These are phyloP conservation scores for Leptinotarsa peninsularis DNA, from an alignment of 2,888 invertebrate genomes.

Conservation along the genomic window DNA sequence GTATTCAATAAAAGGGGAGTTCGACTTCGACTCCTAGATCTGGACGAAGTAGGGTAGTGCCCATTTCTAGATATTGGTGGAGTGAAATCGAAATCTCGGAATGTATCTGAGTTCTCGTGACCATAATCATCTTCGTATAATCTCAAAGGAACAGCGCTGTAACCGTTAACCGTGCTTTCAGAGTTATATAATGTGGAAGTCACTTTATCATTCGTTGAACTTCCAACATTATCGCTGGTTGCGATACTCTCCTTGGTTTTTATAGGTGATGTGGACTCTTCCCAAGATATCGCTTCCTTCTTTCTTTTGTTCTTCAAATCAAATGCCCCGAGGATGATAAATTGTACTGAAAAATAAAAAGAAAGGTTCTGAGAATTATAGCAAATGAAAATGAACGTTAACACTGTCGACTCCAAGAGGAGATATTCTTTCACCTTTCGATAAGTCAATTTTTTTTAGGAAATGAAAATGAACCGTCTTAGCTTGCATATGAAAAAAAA, in stretches of 20 bases:
- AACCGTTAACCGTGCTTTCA: neutral
- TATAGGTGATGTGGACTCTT: constrained; percentile 24
- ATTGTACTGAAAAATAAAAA: constrained; percentile 50
- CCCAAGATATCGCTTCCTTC: constrained; percentile 39
- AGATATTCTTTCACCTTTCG: too few relatives aligned
- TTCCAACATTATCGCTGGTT: neutral
- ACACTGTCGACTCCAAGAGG: too few relatives aligned
- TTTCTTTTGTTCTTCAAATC: constrained; percentile 23
- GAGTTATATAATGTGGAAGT: constrained; percentile 29
- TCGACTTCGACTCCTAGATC: constrained; percentile 60
- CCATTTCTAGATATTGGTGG: constrained; percentile 59
- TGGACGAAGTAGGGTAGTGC: constrained; percentile 47
- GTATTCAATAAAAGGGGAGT: constrained; percentile 59
- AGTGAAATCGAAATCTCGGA: constrained; percentile 53
- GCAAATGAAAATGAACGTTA: too few relatives aligned
- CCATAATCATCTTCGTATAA: constrained; percentile 25
- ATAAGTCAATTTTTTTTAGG: too few relatives aligned
- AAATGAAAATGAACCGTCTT: too few relatives aligned
- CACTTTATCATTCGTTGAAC: constrained; percentile 26
- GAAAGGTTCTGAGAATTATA: neutral
- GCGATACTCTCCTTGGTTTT: neutral
- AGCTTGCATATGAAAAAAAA: too few relatives aligned
- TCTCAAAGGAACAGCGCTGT: constrained; percentile 9
- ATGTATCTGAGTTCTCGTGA: constrained; percentile 44
- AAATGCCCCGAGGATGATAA: constrained; percentile 41